These are phyloP conservation scores for Ramazzottius varieornatus DNA, from an alignment of 2,888 invertebrate species.

Conservation along the genomic window DNA sequence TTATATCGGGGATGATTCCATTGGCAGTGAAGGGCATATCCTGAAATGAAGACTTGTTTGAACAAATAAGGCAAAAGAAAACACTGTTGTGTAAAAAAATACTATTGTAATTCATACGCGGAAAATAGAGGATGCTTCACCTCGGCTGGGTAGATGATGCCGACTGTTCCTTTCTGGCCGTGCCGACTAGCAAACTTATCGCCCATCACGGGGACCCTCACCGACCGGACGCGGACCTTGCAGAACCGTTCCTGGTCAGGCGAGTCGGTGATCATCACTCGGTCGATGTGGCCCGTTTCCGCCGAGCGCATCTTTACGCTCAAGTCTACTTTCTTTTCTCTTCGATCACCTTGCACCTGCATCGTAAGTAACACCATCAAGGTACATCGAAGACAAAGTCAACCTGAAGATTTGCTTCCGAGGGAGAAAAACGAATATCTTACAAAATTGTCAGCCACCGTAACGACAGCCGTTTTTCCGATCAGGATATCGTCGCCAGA, in stretches of 20 bases:
- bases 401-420: too few species aligned
- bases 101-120: too few species aligned
- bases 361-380: too few species aligned
- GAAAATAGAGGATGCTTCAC: background rate
- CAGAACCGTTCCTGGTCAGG: background rate
- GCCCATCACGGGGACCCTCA: background rate
- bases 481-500: background rate
- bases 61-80: background rate
- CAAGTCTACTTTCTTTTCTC: background rate
- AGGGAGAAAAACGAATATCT: background rate
- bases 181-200: constrained; percentile 1
- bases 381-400: too few species aligned
- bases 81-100: background rate
- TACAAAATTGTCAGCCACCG: background rate
- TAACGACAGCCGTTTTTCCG: background rate
- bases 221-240: background rate
- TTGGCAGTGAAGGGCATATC: background rate
- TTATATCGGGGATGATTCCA: background rate
- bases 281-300: background rate
- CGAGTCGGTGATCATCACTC: background rate
- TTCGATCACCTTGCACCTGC: background rate
- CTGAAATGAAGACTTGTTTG: background rate
- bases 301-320: background rate
- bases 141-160: background rate
- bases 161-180: background rate